These are phyloP conservation scores for Champsocephalus gunnari DNA, from an alignment of 2,797 vertebrate genomes.

Conservation along the genomic window DNA sequence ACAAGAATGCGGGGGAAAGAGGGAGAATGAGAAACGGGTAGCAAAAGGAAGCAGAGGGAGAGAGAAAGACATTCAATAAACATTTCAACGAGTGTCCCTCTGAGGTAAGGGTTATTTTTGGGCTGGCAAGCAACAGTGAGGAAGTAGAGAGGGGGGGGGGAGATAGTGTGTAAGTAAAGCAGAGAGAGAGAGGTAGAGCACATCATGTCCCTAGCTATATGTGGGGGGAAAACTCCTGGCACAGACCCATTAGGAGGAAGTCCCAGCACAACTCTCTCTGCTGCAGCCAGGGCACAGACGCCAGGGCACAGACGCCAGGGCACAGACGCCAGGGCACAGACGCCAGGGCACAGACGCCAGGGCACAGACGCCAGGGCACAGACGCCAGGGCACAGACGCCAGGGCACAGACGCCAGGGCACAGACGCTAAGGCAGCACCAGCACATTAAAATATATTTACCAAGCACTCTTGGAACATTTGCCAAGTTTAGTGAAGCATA, in stretches of 20 bases:
- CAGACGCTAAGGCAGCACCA: conserved; percentile 36
- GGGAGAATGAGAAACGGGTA: conserved; percentile 4
- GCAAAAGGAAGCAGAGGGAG: conserved; percentile 23
- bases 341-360: no score
- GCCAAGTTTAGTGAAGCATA: conserved; percentile 43
- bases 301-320: no score
- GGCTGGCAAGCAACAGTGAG: conserved; percentile 72
- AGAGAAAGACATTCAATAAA: conserved; percentile 67
- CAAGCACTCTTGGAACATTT: conserved; percentile 44
- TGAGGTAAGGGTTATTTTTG: conserved; percentile 79
- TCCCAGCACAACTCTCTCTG: conserved; percentile 53
- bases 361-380: no score
- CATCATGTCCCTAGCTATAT: conserved; percentile 74
- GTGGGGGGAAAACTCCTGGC: conserved; percentile 69
- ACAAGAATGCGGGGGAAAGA: conserved; percentile 37
- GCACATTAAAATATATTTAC: conserved; percentile 50
- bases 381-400: no score
- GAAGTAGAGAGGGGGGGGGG: conserved; percentile 37
- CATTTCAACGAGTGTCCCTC: conserved; percentile 67
- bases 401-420: no score
- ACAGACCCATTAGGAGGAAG: conserved; percentile 64
- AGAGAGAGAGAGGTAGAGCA: conserved; percentile 56
- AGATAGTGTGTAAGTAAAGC: conserved; percentile 2
- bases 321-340: no score
- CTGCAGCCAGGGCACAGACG: conserved; percentile 46